These are phyloP conservation scores for Eulemur coronatus DNA, from an alignment of 2,797 vertebrate genomes.

Conservation along the genomic window DNA sequence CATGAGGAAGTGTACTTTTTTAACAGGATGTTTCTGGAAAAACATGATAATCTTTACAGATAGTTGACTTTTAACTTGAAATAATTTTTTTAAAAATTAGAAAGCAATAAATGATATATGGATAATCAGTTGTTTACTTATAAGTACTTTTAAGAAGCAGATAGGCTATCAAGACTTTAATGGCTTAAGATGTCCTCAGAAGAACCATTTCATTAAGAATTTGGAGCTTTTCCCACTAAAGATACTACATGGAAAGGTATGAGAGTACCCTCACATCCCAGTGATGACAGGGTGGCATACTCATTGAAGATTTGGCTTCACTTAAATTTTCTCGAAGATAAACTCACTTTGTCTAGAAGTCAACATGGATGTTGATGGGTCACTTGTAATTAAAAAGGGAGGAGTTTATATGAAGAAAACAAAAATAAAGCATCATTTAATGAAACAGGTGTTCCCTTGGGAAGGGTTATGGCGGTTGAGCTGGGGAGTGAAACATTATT, in stretches of 20 bases:
- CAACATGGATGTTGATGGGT: neutral
- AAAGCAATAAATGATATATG: neutral
- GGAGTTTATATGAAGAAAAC: constrained; percentile 42
- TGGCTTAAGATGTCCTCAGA: neutral
- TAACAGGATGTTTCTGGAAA: neutral
- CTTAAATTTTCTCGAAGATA: neutral
- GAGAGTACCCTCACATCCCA: neutral
- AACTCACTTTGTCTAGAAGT: constrained; percentile 33
- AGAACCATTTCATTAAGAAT: neutral
- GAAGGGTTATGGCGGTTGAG: constrained; percentile 13
- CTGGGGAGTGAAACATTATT: constrained; percentile 51
- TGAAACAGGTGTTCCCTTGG: constrained; percentile 65
- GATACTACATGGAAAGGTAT: neutral
- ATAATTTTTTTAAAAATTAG: neutral
- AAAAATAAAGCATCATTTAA: constrained; percentile 65
- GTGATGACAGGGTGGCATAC: neutral
- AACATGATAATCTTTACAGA: neutral
- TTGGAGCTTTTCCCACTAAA: neutral
- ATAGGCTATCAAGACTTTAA: neutral
- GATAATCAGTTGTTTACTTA: neutral
- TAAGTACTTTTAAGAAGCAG: neutral
- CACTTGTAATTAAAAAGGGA: constrained; percentile 56
- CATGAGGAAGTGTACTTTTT: neutral
- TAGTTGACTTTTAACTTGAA: constrained; percentile 1
- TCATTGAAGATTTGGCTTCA: neutral